Evolutionary conservation across 1,140 invertebrate species (phyloP).

Genomic region (Zaprionus camerounensis): DNA sequence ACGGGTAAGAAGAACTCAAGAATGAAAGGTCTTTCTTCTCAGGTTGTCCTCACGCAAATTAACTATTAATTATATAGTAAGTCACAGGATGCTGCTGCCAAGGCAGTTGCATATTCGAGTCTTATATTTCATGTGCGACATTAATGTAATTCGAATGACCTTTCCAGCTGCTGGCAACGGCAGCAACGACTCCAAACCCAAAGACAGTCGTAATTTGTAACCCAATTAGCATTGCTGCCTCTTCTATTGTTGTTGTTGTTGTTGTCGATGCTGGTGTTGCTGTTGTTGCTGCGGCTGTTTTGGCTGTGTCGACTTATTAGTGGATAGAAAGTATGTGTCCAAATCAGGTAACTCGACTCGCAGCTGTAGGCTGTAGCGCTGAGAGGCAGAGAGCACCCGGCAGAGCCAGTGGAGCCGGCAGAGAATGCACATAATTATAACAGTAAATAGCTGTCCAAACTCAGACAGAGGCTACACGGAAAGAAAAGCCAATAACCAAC

Average conservation of each 20-base stretch:
- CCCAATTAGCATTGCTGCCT: constrained; percentile 34
- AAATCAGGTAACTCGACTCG: constrained; percentile 28
- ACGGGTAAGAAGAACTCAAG: background rate
- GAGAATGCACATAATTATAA: constrained; percentile 27
- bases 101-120: too few relatives aligned
- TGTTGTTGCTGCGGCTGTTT: background rate
- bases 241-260: constrained; percentile 6
- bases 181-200: background rate
- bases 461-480: background rate
- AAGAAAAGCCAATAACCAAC: background rate
- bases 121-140: background rate
- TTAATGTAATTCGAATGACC: constrained; percentile 12
- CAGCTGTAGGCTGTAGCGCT: constrained; percentile 7
- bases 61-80: background rate
- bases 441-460: constrained; percentile 8
- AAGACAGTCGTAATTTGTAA: constrained; percentile 32
- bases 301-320: constrained; percentile 33
- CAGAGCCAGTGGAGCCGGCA: background rate
- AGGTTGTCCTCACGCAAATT: background rate
- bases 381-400: background rate
- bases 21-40: background rate
- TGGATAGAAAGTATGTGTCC: constrained; percentile 65
- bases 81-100: too few relatives aligned
- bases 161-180: constrained; percentile 6
- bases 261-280: background rate